Evolutionary conservation across 2,888 invertebrate species (phyloP), one percentile per base, ranked within the genome.

Genomic region (Synergus gifuensis): DNA sequence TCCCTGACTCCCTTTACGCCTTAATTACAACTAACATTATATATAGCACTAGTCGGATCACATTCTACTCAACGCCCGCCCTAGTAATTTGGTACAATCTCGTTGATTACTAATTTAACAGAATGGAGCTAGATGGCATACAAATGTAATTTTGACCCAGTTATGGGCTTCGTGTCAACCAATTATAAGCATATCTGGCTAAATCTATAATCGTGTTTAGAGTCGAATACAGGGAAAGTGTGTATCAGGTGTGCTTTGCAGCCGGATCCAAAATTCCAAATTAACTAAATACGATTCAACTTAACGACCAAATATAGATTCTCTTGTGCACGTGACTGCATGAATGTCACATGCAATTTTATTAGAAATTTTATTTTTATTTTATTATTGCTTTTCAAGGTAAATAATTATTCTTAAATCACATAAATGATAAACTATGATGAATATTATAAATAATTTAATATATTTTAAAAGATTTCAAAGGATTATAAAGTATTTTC

Each of bases 21-120:
- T 69, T 69, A 69, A 69, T 69, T 69, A 69, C 49, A 46, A 16
- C 16, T 69, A 69, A 69, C 69, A 69, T 69, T 69, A 69, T 69
- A 69, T 69, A 49, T 49, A 69, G 49, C 22, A 46, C 22, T 69
- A 46, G 69, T 46, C 46, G 69, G 69, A 69, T 69, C 69, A 69
- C 69, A 69, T 46, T 69, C 69, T 46, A 49, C 69, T 69, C 49
- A 69, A 49, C 69, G 22, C 22, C 49, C 7, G 16, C 46, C 69
- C 46, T 46, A 46, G 69, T 69, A 49, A 69, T 69, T 69, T 46
- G 22, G 28, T 69, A 69, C 69, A 69, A 46, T 69, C 69, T 49
- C 69, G 69, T 49, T 46, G 69, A 69, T 69, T 69, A 69, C 46
- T 69, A 69, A 69, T 69, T 67, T 69, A 69, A 69, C 69, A 69